These are phyloP conservation scores for Antheraea assamensis DNA, from an alignment of 2,888 invertebrate species.

Conservation along the genomic window DNA sequence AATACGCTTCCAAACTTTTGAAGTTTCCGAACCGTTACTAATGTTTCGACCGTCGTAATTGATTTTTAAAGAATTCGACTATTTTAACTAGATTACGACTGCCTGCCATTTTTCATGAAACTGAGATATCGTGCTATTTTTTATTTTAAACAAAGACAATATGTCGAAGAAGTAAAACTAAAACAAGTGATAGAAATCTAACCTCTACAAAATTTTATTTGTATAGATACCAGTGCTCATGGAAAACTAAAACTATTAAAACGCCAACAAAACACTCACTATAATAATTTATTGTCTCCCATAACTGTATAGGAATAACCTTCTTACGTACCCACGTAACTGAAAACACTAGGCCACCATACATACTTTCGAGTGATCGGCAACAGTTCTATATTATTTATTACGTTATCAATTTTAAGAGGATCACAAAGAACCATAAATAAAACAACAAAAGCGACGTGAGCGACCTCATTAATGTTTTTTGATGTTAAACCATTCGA, in stretches of 20 bases:
- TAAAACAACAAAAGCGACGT: conserved; percentile 14
- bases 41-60: too few relatives aligned
- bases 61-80: too few relatives aligned
- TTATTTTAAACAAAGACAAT: too few relatives aligned
- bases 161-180: too few relatives aligned
- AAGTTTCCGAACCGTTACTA: too few relatives aligned
- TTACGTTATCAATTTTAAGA: background rate
- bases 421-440: conserved; percentile 9
- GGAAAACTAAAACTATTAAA: background rate
- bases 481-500: conserved; percentile 60
- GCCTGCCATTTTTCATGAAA: too few relatives aligned
- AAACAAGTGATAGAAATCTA: too few relatives aligned
- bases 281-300: background rate
- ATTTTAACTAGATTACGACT: too few relatives aligned
- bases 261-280: background rate
- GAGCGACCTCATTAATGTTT: conserved; percentile 51
- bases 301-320: background rate
- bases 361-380: background rate
- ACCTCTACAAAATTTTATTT: too few relatives aligned
- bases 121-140: too few relatives aligned
- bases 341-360: background rate
- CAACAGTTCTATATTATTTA: background rate
- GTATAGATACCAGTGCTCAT: background rate
- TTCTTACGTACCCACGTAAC: background rate
- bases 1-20: too few relatives aligned